Percentiles rank a stretch among this genome's conserved stretches.
Conservation (phyloP, 1,140 invertebrate genomes). For the Heliothis subflexa region DNA sequence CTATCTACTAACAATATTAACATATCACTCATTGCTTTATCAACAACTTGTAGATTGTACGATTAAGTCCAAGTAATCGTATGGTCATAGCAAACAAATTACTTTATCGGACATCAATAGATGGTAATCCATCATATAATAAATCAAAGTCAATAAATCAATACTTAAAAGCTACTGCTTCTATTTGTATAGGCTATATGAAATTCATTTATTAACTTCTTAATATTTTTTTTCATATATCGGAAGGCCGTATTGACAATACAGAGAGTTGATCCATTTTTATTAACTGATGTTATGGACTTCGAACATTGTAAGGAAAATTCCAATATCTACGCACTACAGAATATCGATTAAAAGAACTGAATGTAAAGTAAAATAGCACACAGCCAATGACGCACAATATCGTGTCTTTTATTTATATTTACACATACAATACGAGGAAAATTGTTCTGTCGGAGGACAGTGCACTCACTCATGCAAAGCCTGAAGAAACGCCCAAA, state of each 20-base stretch:
- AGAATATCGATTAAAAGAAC: too few relatives aligned
- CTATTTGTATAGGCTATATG: background rate
- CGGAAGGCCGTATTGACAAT: background rate
- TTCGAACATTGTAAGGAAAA: too few relatives aligned
- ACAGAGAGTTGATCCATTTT: too few relatives aligned
- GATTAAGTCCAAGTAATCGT: background rate
- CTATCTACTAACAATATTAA: background rate
- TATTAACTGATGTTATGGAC: too few relatives aligned
- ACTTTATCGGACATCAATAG: background rate
- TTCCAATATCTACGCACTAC: too few relatives aligned
- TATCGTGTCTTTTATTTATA: too few relatives aligned
- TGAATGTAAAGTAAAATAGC: too few relatives aligned
- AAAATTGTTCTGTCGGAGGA: too few relatives aligned
- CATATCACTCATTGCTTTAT: background rate
- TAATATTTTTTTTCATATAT: background rate
- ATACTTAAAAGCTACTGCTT: slow-evolving; percentile 1
- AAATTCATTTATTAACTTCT: background rate
- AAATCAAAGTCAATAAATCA: background rate
- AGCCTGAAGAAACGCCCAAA: too few relatives aligned
- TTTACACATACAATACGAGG: too few relatives aligned
- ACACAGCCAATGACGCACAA: too few relatives aligned
- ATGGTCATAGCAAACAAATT: background rate
- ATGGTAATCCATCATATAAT: background rate
- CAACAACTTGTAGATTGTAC: background rate
- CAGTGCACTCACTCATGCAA: too few relatives aligned